These are phyloP conservation scores for Gobionotothen gibberifrons DNA, from an alignment of 2,797 vertebrate species.

Conservation along the genomic window DNA sequence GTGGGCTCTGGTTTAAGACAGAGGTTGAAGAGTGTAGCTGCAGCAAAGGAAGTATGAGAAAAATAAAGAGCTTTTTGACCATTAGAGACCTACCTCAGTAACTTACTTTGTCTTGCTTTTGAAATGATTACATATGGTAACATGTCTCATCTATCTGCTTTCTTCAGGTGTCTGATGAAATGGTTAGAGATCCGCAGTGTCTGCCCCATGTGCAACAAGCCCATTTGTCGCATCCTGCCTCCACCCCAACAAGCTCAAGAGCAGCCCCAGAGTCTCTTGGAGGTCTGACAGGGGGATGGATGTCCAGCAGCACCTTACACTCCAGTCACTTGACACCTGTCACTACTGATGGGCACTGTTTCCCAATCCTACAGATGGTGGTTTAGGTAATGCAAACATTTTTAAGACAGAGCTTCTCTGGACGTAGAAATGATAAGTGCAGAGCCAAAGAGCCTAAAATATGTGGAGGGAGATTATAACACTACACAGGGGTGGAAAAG, in stretches of 20 bases:
- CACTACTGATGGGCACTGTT: constrained; percentile 24
- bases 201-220: constrained; percentile 89
- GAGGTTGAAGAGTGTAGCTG: no score
- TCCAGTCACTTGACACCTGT: constrained; percentile 2
- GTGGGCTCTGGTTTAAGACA: no score
- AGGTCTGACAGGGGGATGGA: constrained; percentile 71
- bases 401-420: constrained; percentile 35
- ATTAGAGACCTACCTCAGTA: background rate
- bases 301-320: constrained; percentile 11
- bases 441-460: constrained; percentile 21
- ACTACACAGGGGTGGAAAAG: background rate
- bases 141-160: background rate
- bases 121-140: background rate
- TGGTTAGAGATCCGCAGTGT: constrained; percentile 88
- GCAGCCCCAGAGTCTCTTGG: constrained; percentile 75
- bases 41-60: no score
- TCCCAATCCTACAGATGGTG: constrained; percentile 20
- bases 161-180: constrained; percentile 85
- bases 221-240: constrained; percentile 81
- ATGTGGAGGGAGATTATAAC: background rate
- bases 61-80: background rate
- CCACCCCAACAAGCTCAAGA: constrained; percentile 68
- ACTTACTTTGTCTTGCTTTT: background rate
- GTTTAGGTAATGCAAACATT: constrained; percentile 31
- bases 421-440: constrained; percentile 4